phyloP scores from a whole-genome alignment of 2,113 vertebrate species.

The Tragelaphus buxtoni region DNA sequence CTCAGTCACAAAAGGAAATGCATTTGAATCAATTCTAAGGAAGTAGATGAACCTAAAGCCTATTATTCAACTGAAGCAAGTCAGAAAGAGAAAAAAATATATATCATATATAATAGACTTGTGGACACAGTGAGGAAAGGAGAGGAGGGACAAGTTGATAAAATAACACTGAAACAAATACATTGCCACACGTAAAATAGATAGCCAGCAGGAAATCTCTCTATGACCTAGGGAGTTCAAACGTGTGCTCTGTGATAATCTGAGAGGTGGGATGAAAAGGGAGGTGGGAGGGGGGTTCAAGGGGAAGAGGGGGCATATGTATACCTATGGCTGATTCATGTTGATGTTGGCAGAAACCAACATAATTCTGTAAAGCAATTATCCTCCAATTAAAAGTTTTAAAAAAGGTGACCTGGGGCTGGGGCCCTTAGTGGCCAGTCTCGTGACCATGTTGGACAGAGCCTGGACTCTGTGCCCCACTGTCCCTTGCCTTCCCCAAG shows the following conservation, averaged over 20 bases:
- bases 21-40: background rate
- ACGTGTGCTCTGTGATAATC: background rate
- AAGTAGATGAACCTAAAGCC: background rate
- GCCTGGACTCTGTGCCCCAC: rapidly evolving
- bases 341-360: background rate
- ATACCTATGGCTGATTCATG: background rate
- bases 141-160: background rate
- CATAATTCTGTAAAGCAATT: background rate
- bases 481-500: background rate
- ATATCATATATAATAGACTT: background rate
- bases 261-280: background rate
- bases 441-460: background rate
- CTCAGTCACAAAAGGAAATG: background rate
- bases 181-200: background rate
- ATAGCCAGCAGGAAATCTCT: background rate
- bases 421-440: rapidly evolving
- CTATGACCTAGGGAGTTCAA: background rate
- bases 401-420: background rate
- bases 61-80: background rate
- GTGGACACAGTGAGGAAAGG: background rate
- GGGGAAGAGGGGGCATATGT: background rate
- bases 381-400: background rate
- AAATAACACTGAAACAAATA: background rate
- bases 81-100: background rate
- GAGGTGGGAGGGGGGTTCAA: background rate